Evolutionary conservation across 2,888 invertebrate genomes (phyloP), one percentile per base, ranked within the genome.

Genomic region (Adelphocoris suturalis): DNA sequence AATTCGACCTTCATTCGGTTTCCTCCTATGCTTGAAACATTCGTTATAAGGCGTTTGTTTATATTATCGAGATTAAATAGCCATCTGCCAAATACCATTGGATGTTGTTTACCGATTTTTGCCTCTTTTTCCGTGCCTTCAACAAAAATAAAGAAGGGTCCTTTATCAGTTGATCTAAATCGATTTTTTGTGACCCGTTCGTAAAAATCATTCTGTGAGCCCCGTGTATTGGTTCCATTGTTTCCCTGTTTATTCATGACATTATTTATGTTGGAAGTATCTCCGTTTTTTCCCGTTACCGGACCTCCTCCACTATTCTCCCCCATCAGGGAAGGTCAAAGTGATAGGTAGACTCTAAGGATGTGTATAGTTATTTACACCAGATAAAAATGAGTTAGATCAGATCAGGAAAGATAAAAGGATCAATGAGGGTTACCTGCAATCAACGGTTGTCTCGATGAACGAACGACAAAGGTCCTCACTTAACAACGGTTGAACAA

Each of bases 1-100:
- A 47, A 46, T 52, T 82, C 82, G n/a, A 82, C n/a, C 47, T 52
- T 82, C 23, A 82, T 82, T 5, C 82, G 47, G 48, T 82, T 82
- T 47, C 82, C 48, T 46, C 82, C 82, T 46, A 52, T 14, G 14
- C 23, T 47, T 2, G 82, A 28, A 48, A 82, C 47, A 47, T 82
- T 48, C 82, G 82, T 82, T 1, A 82, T 48, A 16, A 13, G 27
- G 0, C 13, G 82, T 82, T 82, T 82, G 13, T 82, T 13, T 27
- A 52, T 82, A 52, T 82, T 82, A 52, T 47, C 13, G 0, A 27
- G 13, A 47, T 47, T 78, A 47, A 52, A 82, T 14, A 82, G 48
- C 82, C 82, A 82, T 14, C 13, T 82, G 52, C 82, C 82, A n/a
- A 82, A 46, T 46, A 23, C 19, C 82, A 82, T 82, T 4, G 48